Evolutionary conservation across 2,797 vertebrate genomes (phyloP), one percentile per base, ranked within the genome.

Genomic region (Phrynocephalus forsythii): DNA sequence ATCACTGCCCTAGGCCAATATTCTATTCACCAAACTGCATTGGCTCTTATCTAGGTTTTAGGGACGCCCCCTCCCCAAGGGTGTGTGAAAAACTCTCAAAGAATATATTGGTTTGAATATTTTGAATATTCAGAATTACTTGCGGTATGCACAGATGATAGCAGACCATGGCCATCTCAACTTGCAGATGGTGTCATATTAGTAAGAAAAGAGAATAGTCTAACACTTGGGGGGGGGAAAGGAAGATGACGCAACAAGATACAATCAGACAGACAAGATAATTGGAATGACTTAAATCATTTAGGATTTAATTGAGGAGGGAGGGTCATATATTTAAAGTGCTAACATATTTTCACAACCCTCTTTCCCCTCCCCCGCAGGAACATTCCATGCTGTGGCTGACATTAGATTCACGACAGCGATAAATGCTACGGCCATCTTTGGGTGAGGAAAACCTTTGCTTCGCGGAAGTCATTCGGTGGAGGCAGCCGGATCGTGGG

Each of bases 311-410:
- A 1, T 1, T 79, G 72, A 77, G 60, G 60, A 63, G 60, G 60
- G 16, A 18, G 26, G 90, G 56, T 1, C 15, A 9, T 69, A 63
- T 90, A 86, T 84, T 88, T 88, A 88, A 88, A 88, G 87, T 88
- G 87, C 87, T 81, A 85, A 88, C 69, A 85, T 67, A 50, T 81
- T 76, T 81, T 81, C 78, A 83, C 79, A 13, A 33, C 33, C 1
- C 84, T 28, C 11, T 72, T 52, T 50, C 81, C 22, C 33, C 50
- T 71, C 22, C 2, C 0, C 1, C 83, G 26, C 88, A 56, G 79
- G 68, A 63, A 79, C 2, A 0, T 80, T 80, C 86, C n/a, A 0
- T 15, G 26, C 28, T 4, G 10, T 33, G 66, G 87, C 76, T 85
- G 24, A 0, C 1, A 48, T 50, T 83, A 75, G 87, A 78, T 83